These are phyloP conservation scores for Schrankia costaestrigalis DNA, from an alignment of 2,888 invertebrate species.

Conservation along the genomic window DNA sequence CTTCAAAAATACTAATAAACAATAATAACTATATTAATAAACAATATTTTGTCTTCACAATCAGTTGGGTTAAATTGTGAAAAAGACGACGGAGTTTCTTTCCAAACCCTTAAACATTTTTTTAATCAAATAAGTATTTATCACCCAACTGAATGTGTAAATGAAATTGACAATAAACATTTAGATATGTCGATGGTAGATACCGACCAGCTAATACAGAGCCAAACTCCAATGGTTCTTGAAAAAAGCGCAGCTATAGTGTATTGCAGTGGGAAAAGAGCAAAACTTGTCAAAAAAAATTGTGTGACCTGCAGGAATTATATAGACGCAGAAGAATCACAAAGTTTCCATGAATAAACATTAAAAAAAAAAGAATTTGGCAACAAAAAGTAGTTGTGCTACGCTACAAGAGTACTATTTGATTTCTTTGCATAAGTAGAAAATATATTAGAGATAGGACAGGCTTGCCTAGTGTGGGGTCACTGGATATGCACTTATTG, in stretches of 20 bases:
- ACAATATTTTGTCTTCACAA: constrained; percentile 6
- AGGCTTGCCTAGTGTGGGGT: too few species aligned
- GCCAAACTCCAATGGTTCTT: not conserved
- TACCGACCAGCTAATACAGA: not conserved
- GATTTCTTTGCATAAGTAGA: constrained; percentile 17
- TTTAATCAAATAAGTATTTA: not conserved
- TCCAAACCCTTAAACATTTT: not conserved
- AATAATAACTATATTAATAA: constrained; percentile 2
- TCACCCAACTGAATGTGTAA: too few species aligned
- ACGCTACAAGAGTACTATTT: constrained; percentile 14
- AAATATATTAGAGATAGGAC: too few species aligned
- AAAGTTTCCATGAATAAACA: constrained; percentile 1
- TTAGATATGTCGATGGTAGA: not conserved
- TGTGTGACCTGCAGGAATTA: not conserved
- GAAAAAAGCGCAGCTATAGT: constrained; percentile 16
- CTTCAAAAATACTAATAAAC: too few species aligned
- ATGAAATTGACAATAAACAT: not conserved
- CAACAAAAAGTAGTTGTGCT: constrained; percentile 16
- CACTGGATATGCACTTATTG: too few species aligned
- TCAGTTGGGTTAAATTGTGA: constrained; percentile 1
- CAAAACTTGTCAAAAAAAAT: constrained; percentile 8
- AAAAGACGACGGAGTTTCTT: not conserved
- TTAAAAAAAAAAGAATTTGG: constrained; percentile 14
- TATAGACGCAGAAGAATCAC: not conserved
- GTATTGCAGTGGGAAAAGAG: constrained; percentile 20